phyloP scores from a whole-genome alignment of 2,797 vertebrate species.

The Chelon auratus region DNA sequence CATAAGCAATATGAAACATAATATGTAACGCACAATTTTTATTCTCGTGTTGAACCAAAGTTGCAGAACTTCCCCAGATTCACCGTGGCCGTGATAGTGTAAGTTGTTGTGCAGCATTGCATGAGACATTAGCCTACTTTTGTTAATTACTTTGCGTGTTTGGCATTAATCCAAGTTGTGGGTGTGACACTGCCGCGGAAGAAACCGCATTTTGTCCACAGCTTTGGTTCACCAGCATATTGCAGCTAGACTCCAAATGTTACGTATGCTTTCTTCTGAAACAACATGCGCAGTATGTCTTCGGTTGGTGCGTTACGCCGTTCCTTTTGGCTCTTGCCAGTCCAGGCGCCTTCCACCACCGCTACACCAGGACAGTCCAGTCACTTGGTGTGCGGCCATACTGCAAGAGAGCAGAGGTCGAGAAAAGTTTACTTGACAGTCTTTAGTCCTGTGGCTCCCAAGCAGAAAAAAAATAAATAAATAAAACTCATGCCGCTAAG shows the following conservation, averaged over 20 bases:
- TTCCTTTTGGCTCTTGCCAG: background rate
- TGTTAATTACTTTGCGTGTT: conserved; percentile 56
- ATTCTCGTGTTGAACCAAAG: conserved; percentile 6
- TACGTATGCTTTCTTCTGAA: conserved; percentile 26
- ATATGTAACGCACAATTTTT: background rate
- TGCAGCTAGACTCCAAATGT: conserved; percentile 47
- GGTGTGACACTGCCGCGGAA: background rate
- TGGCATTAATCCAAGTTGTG: conserved; percentile 36
- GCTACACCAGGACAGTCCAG: conserved; percentile 85
- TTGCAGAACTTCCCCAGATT: background rate
- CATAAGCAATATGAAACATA: conserved; percentile 1
- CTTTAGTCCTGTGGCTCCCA: background rate
- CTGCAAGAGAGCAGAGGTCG: conserved; percentile 73
- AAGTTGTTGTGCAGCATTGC: conserved; percentile 72
- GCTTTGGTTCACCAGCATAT: conserved; percentile 6
- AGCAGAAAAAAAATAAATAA: background rate
- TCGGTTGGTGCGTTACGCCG: background rate
- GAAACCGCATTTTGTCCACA: background rate
- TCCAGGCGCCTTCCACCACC: conserved; percentile 1
- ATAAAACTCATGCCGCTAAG: conserved; percentile 23
- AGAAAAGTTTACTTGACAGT: conserved; percentile 41
- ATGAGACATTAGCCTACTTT: conserved; percentile 56
- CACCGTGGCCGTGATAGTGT: conserved; percentile 18
- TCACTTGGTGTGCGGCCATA: conserved; percentile 85
- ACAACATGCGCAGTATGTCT: background rate